Percentiles rank a stretch among this genome's conserved stretches.
Conservation (phyloP, 2,113 vertebrate genomes). For the Gallinago undulata region DNA sequence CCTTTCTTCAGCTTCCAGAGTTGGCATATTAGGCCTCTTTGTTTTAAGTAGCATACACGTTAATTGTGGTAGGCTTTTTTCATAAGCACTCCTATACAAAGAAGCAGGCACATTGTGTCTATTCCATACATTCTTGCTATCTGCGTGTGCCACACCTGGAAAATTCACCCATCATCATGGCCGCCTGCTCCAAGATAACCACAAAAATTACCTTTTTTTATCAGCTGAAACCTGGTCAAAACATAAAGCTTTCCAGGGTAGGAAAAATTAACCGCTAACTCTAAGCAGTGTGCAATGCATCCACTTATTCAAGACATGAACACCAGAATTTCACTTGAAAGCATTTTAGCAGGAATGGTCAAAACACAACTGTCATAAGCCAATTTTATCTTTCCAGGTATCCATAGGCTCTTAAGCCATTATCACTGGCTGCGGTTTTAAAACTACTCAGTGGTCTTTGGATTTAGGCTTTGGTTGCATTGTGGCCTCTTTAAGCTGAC, state of each 20-base stretch:
- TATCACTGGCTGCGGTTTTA: background rate
- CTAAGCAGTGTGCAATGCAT: background rate
- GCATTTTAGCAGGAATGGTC: background rate
- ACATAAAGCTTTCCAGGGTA: background rate
- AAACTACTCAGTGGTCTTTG: background rate
- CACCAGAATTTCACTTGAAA: background rate
- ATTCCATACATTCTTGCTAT: background rate
- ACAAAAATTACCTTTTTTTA: background rate
- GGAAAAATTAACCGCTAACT: background rate
- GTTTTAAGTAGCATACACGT: background rate
- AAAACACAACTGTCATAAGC: background rate
- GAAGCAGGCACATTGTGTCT: background rate
- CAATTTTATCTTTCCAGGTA: background rate
- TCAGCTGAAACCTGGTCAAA: background rate
- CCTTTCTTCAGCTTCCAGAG: background rate
- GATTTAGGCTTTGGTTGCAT: background rate
- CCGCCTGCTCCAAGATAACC: background rate
- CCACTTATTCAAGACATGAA: background rate
- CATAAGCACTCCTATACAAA: background rate
- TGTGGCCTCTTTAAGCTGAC: background rate
- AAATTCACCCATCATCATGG: background rate
- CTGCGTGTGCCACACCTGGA: background rate
- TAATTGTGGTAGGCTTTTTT: background rate
- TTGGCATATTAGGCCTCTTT: accelerated
- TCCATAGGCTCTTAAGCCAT: background rate